phyloP scores from a whole-genome alignment of 2,797 vertebrate genomes.

The Delichon dasypus region DNA sequence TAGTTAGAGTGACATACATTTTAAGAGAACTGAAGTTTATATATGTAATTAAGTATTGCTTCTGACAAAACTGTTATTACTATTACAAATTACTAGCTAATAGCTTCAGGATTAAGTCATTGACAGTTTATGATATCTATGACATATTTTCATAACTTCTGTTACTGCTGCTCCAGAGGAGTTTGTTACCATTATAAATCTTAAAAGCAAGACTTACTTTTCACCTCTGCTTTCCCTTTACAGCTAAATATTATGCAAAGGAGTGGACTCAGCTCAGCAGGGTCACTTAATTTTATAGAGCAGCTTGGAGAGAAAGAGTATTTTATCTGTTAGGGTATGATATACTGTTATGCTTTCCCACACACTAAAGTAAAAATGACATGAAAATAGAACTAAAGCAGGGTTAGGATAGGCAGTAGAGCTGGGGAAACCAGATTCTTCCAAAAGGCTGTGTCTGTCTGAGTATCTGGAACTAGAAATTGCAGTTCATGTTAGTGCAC shows the following conservation, averaged over 20 bases:
- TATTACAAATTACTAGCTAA: constrained; percentile 54
- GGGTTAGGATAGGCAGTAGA: not conserved
- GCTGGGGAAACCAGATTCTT: not conserved
- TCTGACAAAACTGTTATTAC: constrained; percentile 50
- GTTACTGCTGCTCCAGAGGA: not conserved
- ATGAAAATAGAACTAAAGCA: not conserved
- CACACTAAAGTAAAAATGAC: not conserved
- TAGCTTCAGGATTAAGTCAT: constrained; percentile 32
- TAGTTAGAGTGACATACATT: constrained; percentile 29
- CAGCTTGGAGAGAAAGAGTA: constrained; percentile 13
- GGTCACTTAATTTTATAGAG: constrained; percentile 34
- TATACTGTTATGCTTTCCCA: not conserved
- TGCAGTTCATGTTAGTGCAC: not conserved
- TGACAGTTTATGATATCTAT: constrained; percentile 49
- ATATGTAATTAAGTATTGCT: constrained; percentile 43
- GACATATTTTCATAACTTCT: constrained; percentile 44
- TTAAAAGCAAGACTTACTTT: not conserved
- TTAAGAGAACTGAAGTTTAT: constrained; percentile 29
- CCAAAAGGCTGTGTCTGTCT: not conserved
- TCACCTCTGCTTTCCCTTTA: not conserved
- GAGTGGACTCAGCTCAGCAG: constrained; percentile 10
- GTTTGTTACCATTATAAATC: constrained; percentile 15
- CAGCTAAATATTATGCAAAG: constrained; percentile 18
- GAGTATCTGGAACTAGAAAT: not conserved
- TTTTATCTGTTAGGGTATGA: not conserved